Conservation (phyloP, 2,113 vertebrate species). For the Vidua chalybeata region DNA sequence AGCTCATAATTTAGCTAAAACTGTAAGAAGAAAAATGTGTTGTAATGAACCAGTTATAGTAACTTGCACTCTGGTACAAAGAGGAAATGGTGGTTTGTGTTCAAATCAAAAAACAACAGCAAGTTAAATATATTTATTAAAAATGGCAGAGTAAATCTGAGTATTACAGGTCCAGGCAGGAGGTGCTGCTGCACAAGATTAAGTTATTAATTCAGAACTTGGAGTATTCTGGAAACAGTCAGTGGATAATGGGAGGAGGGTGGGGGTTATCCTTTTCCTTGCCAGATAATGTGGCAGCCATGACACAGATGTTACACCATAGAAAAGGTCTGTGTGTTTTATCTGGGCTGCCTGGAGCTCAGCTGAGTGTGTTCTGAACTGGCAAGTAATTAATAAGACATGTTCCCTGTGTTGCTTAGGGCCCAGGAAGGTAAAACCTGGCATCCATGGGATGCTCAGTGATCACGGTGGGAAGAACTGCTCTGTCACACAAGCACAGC, state of each 20-base stretch:
- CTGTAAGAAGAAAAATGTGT: neutral
- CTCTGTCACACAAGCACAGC: neutral
- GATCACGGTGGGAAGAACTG: neutral
- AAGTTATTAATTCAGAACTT: neutral
- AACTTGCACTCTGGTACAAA: neutral
- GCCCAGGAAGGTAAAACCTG: neutral
- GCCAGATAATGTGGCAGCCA: neutral
- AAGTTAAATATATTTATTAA: neutral
- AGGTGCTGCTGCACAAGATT: neutral
- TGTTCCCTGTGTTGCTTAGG: neutral
- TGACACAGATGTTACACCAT: neutral
- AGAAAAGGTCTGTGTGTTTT: neutral
- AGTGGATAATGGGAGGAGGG: neutral
- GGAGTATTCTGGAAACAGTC: neutral
- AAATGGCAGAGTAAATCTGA: neutral
- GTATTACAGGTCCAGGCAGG: neutral
- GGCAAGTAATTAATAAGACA: neutral
- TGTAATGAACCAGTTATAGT: neutral
- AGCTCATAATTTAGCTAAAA: slow-evolving; percentile 18
- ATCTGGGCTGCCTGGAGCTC: neutral
- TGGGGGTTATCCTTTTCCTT: neutral
- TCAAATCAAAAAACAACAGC: neutral
- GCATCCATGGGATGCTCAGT: neutral
- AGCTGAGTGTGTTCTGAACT: neutral
- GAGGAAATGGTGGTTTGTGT: neutral